Base-by-base conservation (phyloP, 2,113 vertebrate genomes). In the Cacatua alba region DNA sequence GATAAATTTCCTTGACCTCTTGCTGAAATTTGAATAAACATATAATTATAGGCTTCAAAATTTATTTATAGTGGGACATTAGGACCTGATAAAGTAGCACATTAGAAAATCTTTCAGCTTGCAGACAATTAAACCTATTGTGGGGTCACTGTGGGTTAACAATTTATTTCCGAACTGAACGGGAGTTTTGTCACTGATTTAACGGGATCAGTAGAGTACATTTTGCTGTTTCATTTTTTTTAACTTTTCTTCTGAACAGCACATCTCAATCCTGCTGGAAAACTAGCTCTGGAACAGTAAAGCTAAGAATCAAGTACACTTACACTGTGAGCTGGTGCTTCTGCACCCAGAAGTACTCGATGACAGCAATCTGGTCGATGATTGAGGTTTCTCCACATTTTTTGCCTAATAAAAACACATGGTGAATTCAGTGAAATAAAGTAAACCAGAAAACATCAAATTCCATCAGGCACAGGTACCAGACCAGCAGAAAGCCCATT, bases 21-120 rank as follows among this genome's bases (percentile, higher is more conserved):
- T 76, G 19, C 67, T 94, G 60, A 95, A 92, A 86, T 93, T 51
- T 90, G 68, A 91, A 90, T 88, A 95, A 95, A 95, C 65, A 82
- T 63, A 31, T 77, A 85, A 95, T 96, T 93, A 93, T 71, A 37
- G 60, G 16, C 29, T 91, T 92, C 72, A 49, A 83, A 93, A 80
- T 48, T 92, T 64, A 95, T 92, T 88, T 92, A 59, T 51, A 86
- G 39, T 14, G 39, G 37, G 49, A 88, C 55, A 85, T 85, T 87
- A 92, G 35, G 48, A 49, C 33, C 74, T 70, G 44, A 91, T 69
- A 71, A 95, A 65, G 80, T 33, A 91, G 51, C 18, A 74, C 43
- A 86, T 71, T 88, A 95, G 65, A 87, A 90, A 65, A 85, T 87
- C 52, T 83, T 81, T 86, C 86, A 60, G 62, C 86, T n/a, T 77